These are phyloP conservation scores for Sphaerophoria taeniata DNA, from an alignment of 2,888 invertebrate genomes.

Conservation along the genomic window DNA sequence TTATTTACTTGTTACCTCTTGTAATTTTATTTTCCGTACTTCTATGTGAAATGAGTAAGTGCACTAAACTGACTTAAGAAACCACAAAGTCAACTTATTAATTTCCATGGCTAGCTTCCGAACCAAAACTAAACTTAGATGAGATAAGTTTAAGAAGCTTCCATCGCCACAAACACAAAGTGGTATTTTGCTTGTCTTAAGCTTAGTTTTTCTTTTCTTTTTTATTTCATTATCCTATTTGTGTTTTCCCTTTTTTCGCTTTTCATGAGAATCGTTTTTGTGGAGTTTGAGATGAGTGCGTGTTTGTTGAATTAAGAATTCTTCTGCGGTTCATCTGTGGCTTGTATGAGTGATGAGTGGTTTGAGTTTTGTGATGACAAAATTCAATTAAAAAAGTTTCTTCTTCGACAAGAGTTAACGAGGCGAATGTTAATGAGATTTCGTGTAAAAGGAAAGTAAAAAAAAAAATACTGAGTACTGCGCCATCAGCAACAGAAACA, in stretches of 20 bases:
- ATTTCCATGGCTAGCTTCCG: slow-evolving; percentile 63
- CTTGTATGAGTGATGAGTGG: slow-evolving; percentile 6
- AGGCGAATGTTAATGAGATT: slow-evolving; percentile 58
- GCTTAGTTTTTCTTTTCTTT: slow-evolving; percentile 9
- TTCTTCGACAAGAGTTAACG: slow-evolving; percentile 51
- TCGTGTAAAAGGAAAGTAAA: slow-evolving; percentile 42
- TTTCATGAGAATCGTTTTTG: neutral
- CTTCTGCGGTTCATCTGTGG: slow-evolving; percentile 55
- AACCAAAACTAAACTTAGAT: slow-evolving; percentile 66
- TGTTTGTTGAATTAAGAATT: slow-evolving; percentile 56
- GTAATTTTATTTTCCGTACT: no score
- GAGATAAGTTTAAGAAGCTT: slow-evolving; percentile 69
- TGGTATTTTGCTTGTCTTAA: slow-evolving; percentile 5
- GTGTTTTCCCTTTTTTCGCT: neutral
- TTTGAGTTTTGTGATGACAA: slow-evolving; percentile 46
- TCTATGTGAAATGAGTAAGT: no score
- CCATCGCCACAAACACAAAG: slow-evolving; percentile 27
- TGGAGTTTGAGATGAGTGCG: neutral
- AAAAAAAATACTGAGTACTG: neutral
- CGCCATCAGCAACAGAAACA: slow-evolving; percentile 22
- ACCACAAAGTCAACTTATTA: slow-evolving; percentile 60
- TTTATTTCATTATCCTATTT: neutral
- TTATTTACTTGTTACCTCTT: no score
- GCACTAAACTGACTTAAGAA: slow-evolving; percentile 26
- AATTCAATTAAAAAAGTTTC: slow-evolving; percentile 74